Evolutionary conservation across 2,113 vertebrate genomes (phyloP).

Genomic region (Petroica traversi): DNA sequence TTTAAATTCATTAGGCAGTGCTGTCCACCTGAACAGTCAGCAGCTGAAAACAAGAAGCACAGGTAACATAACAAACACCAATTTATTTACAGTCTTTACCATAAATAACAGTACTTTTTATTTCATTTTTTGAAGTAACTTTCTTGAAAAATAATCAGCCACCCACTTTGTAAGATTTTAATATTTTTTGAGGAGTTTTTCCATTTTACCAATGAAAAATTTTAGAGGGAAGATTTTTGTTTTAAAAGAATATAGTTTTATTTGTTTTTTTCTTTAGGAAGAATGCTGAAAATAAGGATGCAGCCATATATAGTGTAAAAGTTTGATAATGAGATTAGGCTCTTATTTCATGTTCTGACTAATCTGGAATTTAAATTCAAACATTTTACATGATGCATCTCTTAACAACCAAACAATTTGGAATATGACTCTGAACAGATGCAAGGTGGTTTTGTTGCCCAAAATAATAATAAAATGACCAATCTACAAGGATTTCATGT

Average conservation of each 20-base stretch:
- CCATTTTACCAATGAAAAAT: too few species aligned
- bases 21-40: not conserved
- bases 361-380: not conserved
- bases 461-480: not conserved
- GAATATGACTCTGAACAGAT: not conserved
- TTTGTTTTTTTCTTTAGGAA: not conserved
- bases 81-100: not conserved
- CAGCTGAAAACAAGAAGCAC: not conserved
- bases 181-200: not conserved
- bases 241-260: not conserved
- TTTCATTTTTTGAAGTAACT: not conserved
- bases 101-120: not conserved
- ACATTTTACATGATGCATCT: rapidly evolving
- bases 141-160: not conserved
- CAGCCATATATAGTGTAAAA: rapidly evolving
- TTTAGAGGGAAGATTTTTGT: not conserved
- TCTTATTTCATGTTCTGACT: not conserved
- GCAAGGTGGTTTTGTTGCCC: not conserved
- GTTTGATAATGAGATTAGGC: not conserved
- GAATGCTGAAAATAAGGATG: not conserved
- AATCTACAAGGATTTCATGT: rapidly evolving
- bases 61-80: not conserved
- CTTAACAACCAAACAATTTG: not conserved
- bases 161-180: not conserved
- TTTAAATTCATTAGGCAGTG: not conserved